These are phyloP conservation scores for Columba janthina DNA, from an alignment of 2,113 vertebrate species.

Conservation along the genomic window DNA sequence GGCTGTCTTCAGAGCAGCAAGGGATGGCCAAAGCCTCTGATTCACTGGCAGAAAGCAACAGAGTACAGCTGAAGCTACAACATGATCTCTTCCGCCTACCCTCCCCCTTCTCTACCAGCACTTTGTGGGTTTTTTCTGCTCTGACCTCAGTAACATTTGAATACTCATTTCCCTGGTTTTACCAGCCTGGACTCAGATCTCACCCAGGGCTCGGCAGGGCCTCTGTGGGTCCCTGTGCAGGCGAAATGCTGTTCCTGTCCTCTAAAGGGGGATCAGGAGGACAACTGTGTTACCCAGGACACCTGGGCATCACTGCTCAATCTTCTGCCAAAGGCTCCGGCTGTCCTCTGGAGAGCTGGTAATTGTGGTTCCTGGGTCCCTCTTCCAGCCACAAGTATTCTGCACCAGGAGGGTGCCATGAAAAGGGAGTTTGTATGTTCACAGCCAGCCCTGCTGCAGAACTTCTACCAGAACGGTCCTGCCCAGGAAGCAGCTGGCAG, in stretches of 20 bases:
- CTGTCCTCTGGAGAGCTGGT: not conserved
- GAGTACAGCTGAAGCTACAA: not conserved
- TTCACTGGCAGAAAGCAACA: not conserved
- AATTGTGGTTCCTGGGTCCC: not conserved
- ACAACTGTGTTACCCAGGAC: not conserved
- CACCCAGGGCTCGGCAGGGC: not conserved
- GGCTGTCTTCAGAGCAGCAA: not conserved
- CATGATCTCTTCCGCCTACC: not conserved
- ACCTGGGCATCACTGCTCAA: no score
- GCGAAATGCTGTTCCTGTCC: not conserved
- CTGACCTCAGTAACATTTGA: not conserved
- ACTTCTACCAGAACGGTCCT: not conserved
- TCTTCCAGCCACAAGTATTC: not conserved
- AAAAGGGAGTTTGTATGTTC: not conserved
- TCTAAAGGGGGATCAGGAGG: not conserved
- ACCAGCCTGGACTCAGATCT: not conserved
- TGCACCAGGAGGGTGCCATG: not conserved
- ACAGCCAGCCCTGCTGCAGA: not conserved
- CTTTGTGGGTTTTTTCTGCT: not conserved
- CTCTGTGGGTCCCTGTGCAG: not conserved
- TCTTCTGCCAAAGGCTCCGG: not conserved
- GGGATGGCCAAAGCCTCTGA: not conserved
- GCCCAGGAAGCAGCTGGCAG: not conserved
- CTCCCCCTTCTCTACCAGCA: not conserved
- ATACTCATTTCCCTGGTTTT: not conserved